Conservation (phyloP, 2,888 invertebrate genomes). For the Unio pictorum region DNA sequence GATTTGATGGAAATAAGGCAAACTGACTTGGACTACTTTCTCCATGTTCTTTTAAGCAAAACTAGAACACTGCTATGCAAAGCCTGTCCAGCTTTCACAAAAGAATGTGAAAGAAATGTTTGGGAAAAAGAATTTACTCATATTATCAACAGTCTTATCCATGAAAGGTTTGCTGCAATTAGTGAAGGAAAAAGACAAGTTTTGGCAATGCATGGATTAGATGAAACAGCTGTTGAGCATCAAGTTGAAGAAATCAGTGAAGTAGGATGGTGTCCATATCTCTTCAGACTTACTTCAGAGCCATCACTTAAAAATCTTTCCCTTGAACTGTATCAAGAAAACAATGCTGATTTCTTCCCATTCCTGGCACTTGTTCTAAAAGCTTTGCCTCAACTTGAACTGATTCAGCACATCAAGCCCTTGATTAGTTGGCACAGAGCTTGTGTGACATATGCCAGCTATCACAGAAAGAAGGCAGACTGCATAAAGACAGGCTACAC, state of each 20-base stretch:
- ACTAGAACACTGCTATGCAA: constrained; percentile 4
- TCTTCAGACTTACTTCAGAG: constrained; percentile 15
- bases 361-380: constrained; percentile 18
- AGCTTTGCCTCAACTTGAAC: constrained; percentile 5
- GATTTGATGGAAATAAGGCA: constrained; percentile 7
- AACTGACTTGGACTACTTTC: constrained; percentile 3
- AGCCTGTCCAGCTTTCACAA: not conserved
- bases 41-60: constrained; percentile 8
- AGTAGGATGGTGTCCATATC: not conserved
- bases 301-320: constrained; percentile 13
- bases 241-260: not conserved
- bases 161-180: constrained; percentile 7
- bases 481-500: constrained; percentile 21
- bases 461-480: constrained; percentile 27
- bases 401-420: constrained; percentile 21
- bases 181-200: not conserved
- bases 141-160: constrained; percentile 3
- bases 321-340: constrained; percentile 9
- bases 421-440: constrained; percentile 40
- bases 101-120: not conserved
- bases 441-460: constrained; percentile 25
- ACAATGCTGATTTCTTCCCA: constrained; percentile 3
- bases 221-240: constrained; percentile 1
- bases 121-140: constrained; percentile 13
- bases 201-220: not conserved